phyloP scores from a whole-genome alignment of 2,888 invertebrate species.

The Lutraria lutraria region DNA sequence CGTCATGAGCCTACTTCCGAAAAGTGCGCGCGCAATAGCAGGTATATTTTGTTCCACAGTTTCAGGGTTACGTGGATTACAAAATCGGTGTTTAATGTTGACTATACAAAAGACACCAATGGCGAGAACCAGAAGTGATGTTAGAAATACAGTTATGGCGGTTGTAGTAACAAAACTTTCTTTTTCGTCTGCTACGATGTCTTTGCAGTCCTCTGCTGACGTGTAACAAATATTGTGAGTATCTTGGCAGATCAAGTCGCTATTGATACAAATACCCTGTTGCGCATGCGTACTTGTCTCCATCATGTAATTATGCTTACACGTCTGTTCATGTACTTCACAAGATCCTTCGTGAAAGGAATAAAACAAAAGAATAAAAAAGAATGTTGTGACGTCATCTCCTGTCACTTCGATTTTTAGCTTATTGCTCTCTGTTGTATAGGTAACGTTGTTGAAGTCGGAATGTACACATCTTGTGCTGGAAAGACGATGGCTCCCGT shows the following conservation, averaged over 20 bases:
- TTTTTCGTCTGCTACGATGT: background rate
- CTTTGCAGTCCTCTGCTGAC: background rate
- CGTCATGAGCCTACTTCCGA: slow-evolving; percentile 6
- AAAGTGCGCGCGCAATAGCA: background rate
- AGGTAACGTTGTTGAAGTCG: slow-evolving; percentile 4
- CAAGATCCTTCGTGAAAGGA: slow-evolving; percentile 18
- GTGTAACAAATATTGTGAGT: background rate
- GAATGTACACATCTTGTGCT: slow-evolving; percentile 20
- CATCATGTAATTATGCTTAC: background rate
- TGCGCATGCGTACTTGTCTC: background rate
- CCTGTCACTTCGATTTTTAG: slow-evolving; percentile 17
- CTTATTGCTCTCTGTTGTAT: slow-evolving; percentile 22
- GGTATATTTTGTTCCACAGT: background rate
- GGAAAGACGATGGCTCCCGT: slow-evolving; percentile 1
- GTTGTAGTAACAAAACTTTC: background rate
- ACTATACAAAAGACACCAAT: background rate
- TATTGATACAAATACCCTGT: background rate
- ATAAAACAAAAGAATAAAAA: slow-evolving; percentile 29
- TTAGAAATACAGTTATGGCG: slow-evolving; percentile 11
- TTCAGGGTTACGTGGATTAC: background rate
- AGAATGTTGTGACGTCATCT: slow-evolving; percentile 24
- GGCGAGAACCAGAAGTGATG: background rate
- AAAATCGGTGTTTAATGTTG: background rate
- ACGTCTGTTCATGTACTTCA: slow-evolving; percentile 15
- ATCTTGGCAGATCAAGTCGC: background rate